Evolutionary conservation across 2,797 vertebrate genomes (phyloP).

Genomic region (Megaceryle alcyon): DNA sequence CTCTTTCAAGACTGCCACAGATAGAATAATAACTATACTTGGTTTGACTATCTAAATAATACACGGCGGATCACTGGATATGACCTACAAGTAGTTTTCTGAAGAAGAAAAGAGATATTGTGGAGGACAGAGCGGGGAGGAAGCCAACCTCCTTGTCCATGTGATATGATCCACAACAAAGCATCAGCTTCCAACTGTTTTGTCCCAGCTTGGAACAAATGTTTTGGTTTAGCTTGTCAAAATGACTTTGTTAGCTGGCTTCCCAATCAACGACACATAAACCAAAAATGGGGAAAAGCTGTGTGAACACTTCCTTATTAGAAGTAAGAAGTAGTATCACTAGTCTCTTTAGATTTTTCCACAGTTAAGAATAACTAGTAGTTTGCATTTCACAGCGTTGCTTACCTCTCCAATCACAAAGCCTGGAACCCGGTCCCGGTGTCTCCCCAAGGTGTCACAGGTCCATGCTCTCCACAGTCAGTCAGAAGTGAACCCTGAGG

Average conservation of each 20-base stretch:
- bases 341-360: background rate
- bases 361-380: background rate
- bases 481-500: background rate
- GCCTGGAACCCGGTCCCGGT: background rate
- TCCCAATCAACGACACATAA: background rate
- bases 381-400: slow-evolving; percentile 5
- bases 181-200: slow-evolving; percentile 25
- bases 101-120: background rate
- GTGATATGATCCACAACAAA: slow-evolving; percentile 11
- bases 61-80: slow-evolving; percentile 4
- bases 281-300: slow-evolving; percentile 9
- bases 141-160: background rate
- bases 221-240: slow-evolving; percentile 25
- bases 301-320: background rate
- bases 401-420: background rate
- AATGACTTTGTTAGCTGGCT: background rate
- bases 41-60: background rate
- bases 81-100: background rate
- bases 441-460: background rate
- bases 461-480: background rate
- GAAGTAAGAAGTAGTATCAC: background rate
- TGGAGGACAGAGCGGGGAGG: background rate
- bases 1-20: slow-evolving; percentile 1
- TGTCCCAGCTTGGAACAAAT: slow-evolving; percentile 28
- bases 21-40: background rate